phyloP scores from a whole-genome alignment of 2,113 vertebrate species.

The Marcusenius ussheri region DNA sequence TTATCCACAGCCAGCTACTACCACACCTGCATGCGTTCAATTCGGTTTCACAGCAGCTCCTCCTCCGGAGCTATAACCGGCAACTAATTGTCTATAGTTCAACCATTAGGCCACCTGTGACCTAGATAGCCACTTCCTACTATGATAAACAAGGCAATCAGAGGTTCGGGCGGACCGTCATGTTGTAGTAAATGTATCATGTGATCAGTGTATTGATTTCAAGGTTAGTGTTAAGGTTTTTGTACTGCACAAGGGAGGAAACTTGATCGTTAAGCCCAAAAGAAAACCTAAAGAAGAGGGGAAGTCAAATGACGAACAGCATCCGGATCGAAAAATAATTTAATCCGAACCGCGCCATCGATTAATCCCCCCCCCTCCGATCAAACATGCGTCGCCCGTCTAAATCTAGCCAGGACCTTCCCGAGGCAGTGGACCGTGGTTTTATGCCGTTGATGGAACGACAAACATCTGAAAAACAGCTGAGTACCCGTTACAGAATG shows the following conservation, averaged over 20 bases:
- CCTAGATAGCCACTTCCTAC: not conserved
- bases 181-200: not conserved
- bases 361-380: not conserved
- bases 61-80: not conserved
- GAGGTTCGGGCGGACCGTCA: not conserved
- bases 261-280: not conserved
- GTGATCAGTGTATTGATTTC: not conserved
- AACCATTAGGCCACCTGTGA: not conserved
- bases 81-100: not conserved
- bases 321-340: not conserved
- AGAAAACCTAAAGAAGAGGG: not conserved
- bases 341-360: not conserved
- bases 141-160: not conserved
- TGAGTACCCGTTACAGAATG: not conserved
- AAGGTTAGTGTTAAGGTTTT: not conserved
- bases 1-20: not conserved
- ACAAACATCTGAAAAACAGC: not conserved
- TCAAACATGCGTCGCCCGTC: too few relatives aligned
- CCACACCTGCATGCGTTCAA: not conserved
- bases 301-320: not conserved
- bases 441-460: not conserved
- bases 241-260: not conserved
- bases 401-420: not conserved
- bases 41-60: not conserved
- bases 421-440: not conserved